phyloP scores from a whole-genome alignment of 2,797 vertebrate genomes.

The Allobates femoralis region DNA sequence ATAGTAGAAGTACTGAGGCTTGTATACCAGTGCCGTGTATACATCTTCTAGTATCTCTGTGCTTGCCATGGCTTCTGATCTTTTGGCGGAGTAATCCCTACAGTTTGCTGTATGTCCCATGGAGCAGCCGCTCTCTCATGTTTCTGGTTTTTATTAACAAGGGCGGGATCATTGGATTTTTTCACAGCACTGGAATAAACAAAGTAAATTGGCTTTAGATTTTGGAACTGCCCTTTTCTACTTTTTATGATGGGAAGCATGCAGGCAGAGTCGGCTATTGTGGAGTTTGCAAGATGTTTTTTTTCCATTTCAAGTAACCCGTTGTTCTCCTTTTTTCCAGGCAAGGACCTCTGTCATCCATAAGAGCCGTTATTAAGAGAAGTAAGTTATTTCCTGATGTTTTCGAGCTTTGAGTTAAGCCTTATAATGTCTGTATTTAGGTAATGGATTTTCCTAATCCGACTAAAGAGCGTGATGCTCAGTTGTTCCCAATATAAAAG shows the following conservation, averaged over 20 bases:
- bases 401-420: background rate
- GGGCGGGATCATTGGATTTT: slow-evolving; percentile 56
- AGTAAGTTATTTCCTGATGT: slow-evolving; percentile 80
- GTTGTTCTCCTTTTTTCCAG: slow-evolving; percentile 72
- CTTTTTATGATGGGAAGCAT: slow-evolving; percentile 43
- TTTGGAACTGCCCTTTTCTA: slow-evolving; percentile 56
- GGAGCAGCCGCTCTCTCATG: slow-evolving; percentile 11
- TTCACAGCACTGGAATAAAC: slow-evolving; percentile 52
- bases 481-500: no score
- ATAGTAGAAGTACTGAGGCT: background rate
- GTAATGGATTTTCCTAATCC: background rate
- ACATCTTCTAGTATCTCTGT: background rate
- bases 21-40: background rate
- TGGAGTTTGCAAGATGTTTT: slow-evolving; percentile 22
- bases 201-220: slow-evolving; percentile 62
- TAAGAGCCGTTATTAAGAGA: slow-evolving; percentile 91
- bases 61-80: background rate
- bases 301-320: background rate
- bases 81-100: background rate
- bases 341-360: slow-evolving; percentile 87
- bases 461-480: no score
- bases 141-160: slow-evolving; percentile 63
- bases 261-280: background rate
- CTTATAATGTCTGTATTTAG: background rate
- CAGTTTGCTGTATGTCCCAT: background rate